Conservation (phyloP, 2,113 vertebrate species). For the Esox niger region DNA sequence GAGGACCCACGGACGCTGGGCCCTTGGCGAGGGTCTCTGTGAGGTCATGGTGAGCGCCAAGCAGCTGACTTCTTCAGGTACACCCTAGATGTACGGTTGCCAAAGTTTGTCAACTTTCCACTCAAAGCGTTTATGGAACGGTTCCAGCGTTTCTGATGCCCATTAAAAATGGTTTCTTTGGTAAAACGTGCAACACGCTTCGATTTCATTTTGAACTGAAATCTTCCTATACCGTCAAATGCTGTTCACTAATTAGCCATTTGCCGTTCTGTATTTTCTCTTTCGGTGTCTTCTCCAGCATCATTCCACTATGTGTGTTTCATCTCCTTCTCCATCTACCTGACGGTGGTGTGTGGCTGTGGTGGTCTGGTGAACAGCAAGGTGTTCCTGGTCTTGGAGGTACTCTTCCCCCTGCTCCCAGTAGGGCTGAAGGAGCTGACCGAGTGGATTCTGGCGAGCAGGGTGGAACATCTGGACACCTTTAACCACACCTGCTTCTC, state of each 20-base stretch:
- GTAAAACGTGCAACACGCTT: no score
- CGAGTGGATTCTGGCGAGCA: constrained; percentile 28
- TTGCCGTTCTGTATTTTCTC: no score
- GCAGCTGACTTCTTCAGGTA: constrained; percentile 39
- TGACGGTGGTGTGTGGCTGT: constrained; percentile 49
- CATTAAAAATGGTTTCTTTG: no score
- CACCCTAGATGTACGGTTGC: no score
- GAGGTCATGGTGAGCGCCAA: constrained; percentile 54
- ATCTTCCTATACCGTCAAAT: no score
- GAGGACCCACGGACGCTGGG: constrained; percentile 45
- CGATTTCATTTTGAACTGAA: no score
- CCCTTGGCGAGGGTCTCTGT: constrained; percentile 42
- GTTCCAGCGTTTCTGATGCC: no score
- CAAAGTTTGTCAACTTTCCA: no score
- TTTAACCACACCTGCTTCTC: constrained; percentile 55
- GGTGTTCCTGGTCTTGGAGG: constrained; percentile 47
- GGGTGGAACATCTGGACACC: constrained; percentile 46
- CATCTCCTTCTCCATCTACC: constrained; percentile 58
- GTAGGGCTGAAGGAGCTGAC: constrained; percentile 43
- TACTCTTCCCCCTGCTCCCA: constrained; percentile 45
- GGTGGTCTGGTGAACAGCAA: constrained; percentile 46
- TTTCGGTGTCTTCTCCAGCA: constrained; percentile 13
- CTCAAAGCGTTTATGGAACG: no score
- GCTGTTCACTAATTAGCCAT: no score
- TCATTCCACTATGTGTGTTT: constrained; percentile 59